These are phyloP conservation scores for Campylomormyrus numenius DNA, from an alignment of 2,113 vertebrate species.

Conservation along the genomic window DNA sequence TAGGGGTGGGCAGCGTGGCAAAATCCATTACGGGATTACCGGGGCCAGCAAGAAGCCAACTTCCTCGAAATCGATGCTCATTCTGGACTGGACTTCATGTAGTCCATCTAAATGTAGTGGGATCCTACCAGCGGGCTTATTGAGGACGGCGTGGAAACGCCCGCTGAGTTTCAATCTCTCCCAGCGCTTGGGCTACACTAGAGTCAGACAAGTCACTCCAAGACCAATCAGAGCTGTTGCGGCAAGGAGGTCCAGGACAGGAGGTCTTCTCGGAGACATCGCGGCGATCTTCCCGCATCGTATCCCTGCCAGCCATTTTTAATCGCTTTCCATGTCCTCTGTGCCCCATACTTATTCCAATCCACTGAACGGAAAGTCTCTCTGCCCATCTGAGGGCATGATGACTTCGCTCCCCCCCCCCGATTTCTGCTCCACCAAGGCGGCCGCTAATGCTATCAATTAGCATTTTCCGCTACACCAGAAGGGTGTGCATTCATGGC, in stretches of 20 bases:
- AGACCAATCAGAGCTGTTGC: neutral
- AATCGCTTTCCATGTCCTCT: neutral
- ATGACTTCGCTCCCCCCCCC: neutral
- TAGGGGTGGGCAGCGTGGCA: neutral
- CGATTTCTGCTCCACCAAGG: neutral
- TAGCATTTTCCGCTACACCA: neutral
- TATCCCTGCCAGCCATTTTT: neutral
- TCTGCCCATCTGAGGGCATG: neutral
- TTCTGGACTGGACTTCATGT: neutral
- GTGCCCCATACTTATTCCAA: neutral
- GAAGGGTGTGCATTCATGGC: neutral
- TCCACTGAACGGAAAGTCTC: neutral
- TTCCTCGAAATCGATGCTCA: slow-evolving; percentile 17
- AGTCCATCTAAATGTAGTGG: slow-evolving; percentile 10
- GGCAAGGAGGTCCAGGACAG: slow-evolving; percentile 7
- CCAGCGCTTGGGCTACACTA: neutral
- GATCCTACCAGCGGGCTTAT: neutral
- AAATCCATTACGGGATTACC: slow-evolving; percentile 10
- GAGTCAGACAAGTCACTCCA: neutral
- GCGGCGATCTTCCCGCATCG: neutral
- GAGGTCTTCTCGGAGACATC: neutral
- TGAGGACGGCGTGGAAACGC: slow-evolving; percentile 9
- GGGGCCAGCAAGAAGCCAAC: neutral
- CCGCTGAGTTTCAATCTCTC: slow-evolving; percentile 23
- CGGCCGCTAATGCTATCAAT: neutral